Percentiles rank a stretch among this genome's conserved stretches.
Evolutionary conservation across 2,888 invertebrate genomes (phyloP).

Genomic region (Zaprionus obscuricornis): DNA sequence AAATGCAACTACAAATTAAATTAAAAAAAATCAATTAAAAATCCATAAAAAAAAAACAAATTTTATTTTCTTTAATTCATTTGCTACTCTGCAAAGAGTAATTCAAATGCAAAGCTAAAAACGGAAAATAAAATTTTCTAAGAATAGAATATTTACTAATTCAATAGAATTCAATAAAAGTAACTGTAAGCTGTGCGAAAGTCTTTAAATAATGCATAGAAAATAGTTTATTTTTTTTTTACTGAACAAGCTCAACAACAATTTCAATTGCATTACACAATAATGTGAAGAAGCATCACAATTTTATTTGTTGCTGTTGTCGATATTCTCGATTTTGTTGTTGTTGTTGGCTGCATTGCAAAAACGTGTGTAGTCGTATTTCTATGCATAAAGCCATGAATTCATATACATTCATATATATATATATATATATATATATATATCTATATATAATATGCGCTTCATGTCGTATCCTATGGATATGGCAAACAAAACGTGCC

Average conservation of each 20-base stretch:
- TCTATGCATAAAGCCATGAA: slow-evolving; percentile 50
- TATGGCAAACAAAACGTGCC: slow-evolving; percentile 77
- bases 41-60: too few species aligned
- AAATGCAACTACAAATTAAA: too few species aligned
- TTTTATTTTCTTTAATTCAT: too few species aligned
- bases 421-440: slow-evolving; percentile 21
- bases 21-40: too few species aligned
- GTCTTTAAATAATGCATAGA: slow-evolving; percentile 38
- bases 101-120: too few species aligned
- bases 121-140: too few species aligned
- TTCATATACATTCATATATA: slow-evolving; percentile 47
- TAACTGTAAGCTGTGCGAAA: too few species aligned
- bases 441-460: slow-evolving; percentile 43
- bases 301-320: slow-evolving; percentile 25
- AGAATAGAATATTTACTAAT: too few species aligned
- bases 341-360: slow-evolving; percentile 4
- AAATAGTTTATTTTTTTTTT: slow-evolving; percentile 8
- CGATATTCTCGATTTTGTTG: slow-evolving; percentile 6
- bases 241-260: slow-evolving; percentile 38
- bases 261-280: slow-evolving; percentile 65
- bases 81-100: too few species aligned
- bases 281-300: slow-evolving; percentile 52
- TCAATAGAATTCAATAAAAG: too few species aligned
- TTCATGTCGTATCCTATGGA: slow-evolving; percentile 40
- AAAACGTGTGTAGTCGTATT: slow-evolving; percentile 37